Evolutionary conservation across 1,140 invertebrate species (phyloP).

Genomic region (Yoshiicerus persimilis): DNA sequence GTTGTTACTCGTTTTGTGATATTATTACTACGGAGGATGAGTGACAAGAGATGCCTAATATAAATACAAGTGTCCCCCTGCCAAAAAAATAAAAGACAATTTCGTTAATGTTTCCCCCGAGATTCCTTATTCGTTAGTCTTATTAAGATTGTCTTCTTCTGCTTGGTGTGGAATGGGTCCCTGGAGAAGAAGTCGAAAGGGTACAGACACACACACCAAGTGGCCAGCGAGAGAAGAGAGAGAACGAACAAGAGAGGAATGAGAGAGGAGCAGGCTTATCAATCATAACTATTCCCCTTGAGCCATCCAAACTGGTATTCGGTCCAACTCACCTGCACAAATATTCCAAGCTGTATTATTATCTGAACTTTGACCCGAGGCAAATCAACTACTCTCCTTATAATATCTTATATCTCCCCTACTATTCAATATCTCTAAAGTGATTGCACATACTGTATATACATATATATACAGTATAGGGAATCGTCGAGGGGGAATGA

Average conservation of each 20-base stretch:
- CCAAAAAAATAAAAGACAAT: constrained; percentile 39
- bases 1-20: too few species aligned
- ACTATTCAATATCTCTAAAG: not conserved
- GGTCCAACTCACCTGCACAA: not conserved
- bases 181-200: not conserved
- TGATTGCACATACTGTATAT: too few species aligned
- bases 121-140: not conserved
- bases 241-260: not conserved
- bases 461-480: too few species aligned
- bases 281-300: constrained; percentile 36
- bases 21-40: too few species aligned
- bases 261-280: constrained; percentile 28
- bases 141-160: not conserved
- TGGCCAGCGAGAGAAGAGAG: not conserved
- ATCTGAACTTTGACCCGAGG: constrained; percentile 28
- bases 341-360: not conserved
- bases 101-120: constrained; percentile 41
- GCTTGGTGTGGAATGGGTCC: not conserved
- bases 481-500: too few species aligned
- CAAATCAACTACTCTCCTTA: not conserved
- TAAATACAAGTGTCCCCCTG: not conserved
- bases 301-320: constrained; percentile 42
- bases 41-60: too few species aligned
- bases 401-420: not conserved
- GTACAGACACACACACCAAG: not conserved